Base-by-base conservation (phyloP, 2,888 invertebrate species). In the Argyra leucocephala region DNA sequence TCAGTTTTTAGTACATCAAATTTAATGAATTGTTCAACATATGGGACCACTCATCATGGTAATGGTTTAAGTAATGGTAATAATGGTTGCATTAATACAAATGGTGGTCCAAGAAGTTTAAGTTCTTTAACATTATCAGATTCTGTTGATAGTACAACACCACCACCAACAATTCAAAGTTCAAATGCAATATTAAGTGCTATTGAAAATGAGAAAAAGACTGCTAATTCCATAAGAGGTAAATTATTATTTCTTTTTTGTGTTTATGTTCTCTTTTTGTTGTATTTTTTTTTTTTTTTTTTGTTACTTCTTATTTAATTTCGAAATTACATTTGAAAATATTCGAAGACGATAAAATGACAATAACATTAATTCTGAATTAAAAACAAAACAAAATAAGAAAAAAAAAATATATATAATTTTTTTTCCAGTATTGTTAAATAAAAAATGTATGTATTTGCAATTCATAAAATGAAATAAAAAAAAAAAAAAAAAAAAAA, bases 201-300 rank as follows among this genome's bases (percentile, higher is more conserved):
- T 68, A 69, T 70, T 66, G 71, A 72, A 66, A 71, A 70, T 68
- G 73, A 74, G 65, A 73, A 73, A 70, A 74, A 73, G 70, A 70
- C 72, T 69, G 72, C 72, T 64, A 74, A 73, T 69, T 74, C 74
- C 60, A 74, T 74, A 68, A 68, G 74, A 74, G 74, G 74, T 74
- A 67, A 69, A 22, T 31, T 31, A n/a, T n/a, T 6, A 12, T 31
- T 31, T 31, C 12, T 31, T 31, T n/a, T n/a, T n/a, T n/a, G n/a
- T n/a, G n/a, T n/a, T n/a, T n/a, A n/a, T n/a, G n/a, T 31, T 31
- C 12, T 31, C 31, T 31, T 31, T 31, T 31, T 1, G 7, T 31
- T 31, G 7, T 12, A 10, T 31, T 31, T 31, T 3, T 10, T 10
- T 2, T 31, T 31, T 31, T 31, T 6, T 31, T 31, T 31, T 10